Conservation (phyloP, 2,113 vertebrate genomes). For the Oncorhynchus tshawytscha region DNA sequence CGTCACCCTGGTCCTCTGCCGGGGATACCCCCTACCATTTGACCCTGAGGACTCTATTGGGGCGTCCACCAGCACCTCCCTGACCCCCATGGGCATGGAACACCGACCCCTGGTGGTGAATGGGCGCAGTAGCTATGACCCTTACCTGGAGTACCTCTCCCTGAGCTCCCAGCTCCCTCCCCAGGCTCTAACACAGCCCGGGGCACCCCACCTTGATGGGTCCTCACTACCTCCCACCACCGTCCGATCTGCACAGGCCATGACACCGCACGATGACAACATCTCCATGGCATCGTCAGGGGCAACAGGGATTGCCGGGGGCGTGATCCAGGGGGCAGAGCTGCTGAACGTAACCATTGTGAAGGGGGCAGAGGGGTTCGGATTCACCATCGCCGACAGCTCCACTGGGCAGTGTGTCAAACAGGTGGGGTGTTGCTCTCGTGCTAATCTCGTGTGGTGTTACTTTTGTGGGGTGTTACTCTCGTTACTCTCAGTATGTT, state of each 20-base stretch:
- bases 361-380: conserved; percentile 97
- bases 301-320: conserved; percentile 73
- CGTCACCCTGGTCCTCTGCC: conserved; percentile 95
- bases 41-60: conserved; percentile 90
- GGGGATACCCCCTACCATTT: conserved; percentile 96
- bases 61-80: conserved; percentile 74
- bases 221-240: conserved; percentile 86
- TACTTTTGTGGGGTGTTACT: no score
- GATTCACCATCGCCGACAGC: conserved; percentile 98
- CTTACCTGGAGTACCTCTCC: conserved; percentile 97
- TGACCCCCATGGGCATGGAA: conserved; percentile 91
- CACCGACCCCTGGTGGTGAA: conserved; percentile 92
- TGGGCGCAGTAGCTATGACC: conserved; percentile 94
- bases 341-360: conserved; percentile 98
- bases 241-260: conserved; percentile 56
- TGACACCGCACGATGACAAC: conserved; percentile 89
- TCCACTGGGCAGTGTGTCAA: conserved; percentile 96
- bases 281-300: conserved; percentile 96
- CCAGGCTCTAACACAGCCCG: conserved; percentile 81
- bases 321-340: conserved; percentile 76
- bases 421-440: conserved; percentile 67
- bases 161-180: conserved; percentile 92
- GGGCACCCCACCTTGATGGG: conserved; percentile 87
- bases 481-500: no score
- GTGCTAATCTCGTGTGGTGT: conserved; percentile 27